A percentile compares a stretch with the other conserved stretches of the same genome.
phyloP scores from a whole-genome alignment of 2,888 invertebrate species.

The Lomographa bimaculata region DNA sequence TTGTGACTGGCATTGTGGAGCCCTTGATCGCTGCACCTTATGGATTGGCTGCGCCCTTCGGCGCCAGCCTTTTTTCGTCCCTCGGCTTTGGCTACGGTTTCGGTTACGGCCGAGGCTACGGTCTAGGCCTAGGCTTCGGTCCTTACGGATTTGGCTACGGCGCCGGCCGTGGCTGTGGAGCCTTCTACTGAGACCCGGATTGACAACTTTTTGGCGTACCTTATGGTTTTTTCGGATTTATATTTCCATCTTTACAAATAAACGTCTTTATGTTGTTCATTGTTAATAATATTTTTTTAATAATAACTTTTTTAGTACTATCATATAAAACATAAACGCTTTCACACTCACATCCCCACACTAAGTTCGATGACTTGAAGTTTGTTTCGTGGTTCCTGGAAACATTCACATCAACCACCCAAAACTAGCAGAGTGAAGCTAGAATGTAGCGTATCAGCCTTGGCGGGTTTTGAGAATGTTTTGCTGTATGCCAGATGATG shows the following conservation, averaged over 20 bases:
- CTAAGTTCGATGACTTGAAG: too few species aligned
- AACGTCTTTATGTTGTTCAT: too few species aligned
- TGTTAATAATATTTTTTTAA: too few species aligned
- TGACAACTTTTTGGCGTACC: constrained; percentile 3
- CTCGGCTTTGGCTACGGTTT: background rate
- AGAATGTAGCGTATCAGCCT: too few species aligned
- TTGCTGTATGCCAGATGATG: too few species aligned
- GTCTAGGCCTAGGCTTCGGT: constrained; percentile 9
- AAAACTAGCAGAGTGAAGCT: too few species aligned
- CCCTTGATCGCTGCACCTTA: constrained; percentile 1
- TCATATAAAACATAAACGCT: too few species aligned
- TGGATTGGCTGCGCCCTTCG: constrained; percentile 4
- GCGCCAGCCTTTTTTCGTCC: constrained; percentile 16
- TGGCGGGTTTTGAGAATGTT: too few species aligned
- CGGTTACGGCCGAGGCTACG: constrained; percentile 10
- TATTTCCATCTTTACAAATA: constrained; percentile 7
- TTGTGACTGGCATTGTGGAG: constrained; percentile 27
- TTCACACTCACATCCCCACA: too few species aligned
- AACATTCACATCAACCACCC: too few species aligned
- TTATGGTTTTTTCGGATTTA: constrained; percentile 3
- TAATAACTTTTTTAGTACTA: too few species aligned
- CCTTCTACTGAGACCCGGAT: constrained; percentile 1
- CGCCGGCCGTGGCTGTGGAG: constrained; percentile 9
- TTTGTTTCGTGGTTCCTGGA: too few species aligned
- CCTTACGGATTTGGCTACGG: constrained; percentile 9